phyloP scores from a whole-genome alignment of 2,888 invertebrate species.

The Hoplodrina blanda region DNA sequence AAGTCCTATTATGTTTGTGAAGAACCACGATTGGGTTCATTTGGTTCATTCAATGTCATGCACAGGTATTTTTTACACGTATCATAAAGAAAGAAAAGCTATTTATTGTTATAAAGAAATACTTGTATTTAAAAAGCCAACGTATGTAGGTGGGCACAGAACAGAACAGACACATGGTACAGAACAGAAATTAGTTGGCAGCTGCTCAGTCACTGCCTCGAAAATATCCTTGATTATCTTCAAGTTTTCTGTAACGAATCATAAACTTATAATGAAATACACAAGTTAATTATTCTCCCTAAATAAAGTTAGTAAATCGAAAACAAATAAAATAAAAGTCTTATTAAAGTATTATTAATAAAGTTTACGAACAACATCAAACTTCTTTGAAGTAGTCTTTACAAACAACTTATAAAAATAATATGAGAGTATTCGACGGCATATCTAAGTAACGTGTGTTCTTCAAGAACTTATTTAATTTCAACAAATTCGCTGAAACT shows the following conservation, averaged over 20 bases:
- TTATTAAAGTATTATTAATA: conserved; percentile 35
- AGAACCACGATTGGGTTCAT: conserved; percentile 15
- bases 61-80: not conserved
- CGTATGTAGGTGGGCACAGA: too few species aligned
- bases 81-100: not conserved
- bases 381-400: conserved; percentile 15
- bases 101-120: not conserved
- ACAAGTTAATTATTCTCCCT: not conserved
- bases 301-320: conserved; percentile 11
- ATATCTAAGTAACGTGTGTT: conserved; percentile 10
- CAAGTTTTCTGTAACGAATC: not conserved
- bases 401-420: conserved; percentile 31
- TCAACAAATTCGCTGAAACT: conserved; percentile 30
- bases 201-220: too few species aligned
- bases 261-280: too few species aligned
- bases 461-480: conserved; percentile 52
- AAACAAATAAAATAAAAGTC: conserved; percentile 14
- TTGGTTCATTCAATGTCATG: conserved; percentile 18
- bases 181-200: too few species aligned
- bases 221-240: not conserved
- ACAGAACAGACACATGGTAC: too few species aligned
- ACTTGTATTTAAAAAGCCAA: too few species aligned
- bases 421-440: conserved; percentile 3
- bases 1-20: conserved; percentile 32
- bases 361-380: conserved; percentile 29